Conservation (phyloP, 2,797 vertebrate species). For the Mycteria americana region DNA sequence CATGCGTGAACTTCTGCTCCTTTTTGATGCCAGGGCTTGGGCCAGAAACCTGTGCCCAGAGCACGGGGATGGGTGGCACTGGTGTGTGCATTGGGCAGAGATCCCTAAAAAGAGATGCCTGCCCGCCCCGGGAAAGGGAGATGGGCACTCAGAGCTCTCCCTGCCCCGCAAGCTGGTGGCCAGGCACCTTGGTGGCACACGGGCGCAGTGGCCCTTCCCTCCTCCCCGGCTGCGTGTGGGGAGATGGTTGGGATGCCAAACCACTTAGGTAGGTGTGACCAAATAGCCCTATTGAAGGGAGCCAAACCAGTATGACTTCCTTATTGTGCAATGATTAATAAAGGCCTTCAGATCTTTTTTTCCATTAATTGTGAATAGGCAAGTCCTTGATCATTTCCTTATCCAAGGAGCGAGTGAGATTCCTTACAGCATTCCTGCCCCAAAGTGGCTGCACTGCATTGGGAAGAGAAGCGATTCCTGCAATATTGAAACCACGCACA, state of each 20-base stretch:
- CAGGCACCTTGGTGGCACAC: neutral
- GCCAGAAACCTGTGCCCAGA: neutral
- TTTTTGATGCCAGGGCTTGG: neutral
- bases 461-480: neutral
- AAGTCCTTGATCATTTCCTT: slow-evolving; percentile 59
- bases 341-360: slow-evolving; percentile 6
- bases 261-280: slow-evolving; percentile 46
- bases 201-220: neutral
- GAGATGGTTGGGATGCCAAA: slow-evolving; percentile 45
- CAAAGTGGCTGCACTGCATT: neutral
- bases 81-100: neutral
- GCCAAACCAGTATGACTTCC: slow-evolving; percentile 58
- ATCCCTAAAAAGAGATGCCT: neutral
- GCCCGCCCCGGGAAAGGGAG: neutral
- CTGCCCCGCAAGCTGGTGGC: neutral
- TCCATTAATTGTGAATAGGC: slow-evolving; percentile 56
- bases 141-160: neutral
- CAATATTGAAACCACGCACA: neutral
- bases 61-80: neutral
- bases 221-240: fast-evolving
- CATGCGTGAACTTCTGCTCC: neutral
- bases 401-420: slow-evolving; percentile 34
- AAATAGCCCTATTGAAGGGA: slow-evolving; percentile 26
- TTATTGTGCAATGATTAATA: slow-evolving; percentile 63
- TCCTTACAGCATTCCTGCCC: slow-evolving; percentile 62